Percentiles rank a stretch among this genome's conserved stretches.
These are phyloP conservation scores for Tympanuchus pallidicinctus DNA, from an alignment of 2,113 vertebrate species.

Conservation along the genomic window DNA sequence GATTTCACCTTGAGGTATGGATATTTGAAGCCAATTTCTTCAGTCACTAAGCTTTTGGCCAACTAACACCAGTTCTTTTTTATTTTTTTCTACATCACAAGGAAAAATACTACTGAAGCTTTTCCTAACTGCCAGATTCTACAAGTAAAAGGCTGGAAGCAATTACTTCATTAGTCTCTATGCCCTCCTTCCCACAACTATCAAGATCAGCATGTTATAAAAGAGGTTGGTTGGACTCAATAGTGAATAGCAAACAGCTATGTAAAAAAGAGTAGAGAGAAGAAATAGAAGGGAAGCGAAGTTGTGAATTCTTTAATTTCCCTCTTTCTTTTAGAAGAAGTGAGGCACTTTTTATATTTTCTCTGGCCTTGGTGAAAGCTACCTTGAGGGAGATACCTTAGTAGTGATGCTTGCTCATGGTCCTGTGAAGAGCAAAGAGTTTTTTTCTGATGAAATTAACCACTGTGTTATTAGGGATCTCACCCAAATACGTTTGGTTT, in stretches of 20 bases:
- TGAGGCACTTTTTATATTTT: neutral
- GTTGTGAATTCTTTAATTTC: neutral
- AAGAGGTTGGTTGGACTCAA: neutral
- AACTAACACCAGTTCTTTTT: neutral
- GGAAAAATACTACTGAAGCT: neutral
- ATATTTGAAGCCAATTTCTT: neutral
- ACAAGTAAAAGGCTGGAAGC: neutral
- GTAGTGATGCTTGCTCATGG: neutral
- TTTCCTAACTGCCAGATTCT: neutral
- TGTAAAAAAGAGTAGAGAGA: neutral
- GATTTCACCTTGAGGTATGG: neutral
- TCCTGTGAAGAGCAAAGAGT: neutral
- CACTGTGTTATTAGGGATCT: neutral
- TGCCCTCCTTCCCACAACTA: neutral
- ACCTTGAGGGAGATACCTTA: neutral
- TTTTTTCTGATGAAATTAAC: neutral
- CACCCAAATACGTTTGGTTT: neutral
- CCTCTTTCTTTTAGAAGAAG: neutral
- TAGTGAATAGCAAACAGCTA: neutral
- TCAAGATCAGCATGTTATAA: neutral
- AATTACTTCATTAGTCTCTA: slow-evolving; percentile 2
- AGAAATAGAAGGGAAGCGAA: neutral
- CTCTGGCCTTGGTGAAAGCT: neutral
- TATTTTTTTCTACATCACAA: neutral
- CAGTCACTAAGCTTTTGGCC: slow-evolving; percentile 7